These are phyloP conservation scores for Subacronicta megacephala DNA, from an alignment of 2,888 invertebrate genomes.

Conservation along the genomic window DNA sequence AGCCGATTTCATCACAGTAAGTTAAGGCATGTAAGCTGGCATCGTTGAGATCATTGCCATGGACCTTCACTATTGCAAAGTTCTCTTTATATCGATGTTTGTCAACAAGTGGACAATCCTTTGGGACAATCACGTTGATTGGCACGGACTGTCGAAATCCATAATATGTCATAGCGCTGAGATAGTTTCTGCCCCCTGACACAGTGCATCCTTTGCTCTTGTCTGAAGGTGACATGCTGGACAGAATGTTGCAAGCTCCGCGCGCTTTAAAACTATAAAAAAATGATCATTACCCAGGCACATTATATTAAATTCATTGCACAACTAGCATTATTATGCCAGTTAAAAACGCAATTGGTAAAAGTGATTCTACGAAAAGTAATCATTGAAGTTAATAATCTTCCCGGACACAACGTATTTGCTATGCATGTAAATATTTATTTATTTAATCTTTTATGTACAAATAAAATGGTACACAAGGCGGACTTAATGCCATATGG, in stretches of 20 bases:
- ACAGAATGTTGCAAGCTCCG: constrained; percentile 67
- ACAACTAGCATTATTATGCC: too few species aligned
- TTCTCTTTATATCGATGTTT: constrained; percentile 67
- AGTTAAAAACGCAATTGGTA: too few species aligned
- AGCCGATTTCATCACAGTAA: constrained; percentile 67
- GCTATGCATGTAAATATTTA: too few species aligned
- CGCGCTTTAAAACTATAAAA: constrained; percentile 69
- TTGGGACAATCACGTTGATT: constrained; percentile 68
- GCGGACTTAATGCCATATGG: too few species aligned
- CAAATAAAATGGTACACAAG: too few species aligned
- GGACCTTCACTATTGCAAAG: constrained; percentile 68
- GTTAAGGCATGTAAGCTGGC: constrained; percentile 68
- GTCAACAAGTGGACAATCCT: constrained; percentile 65
- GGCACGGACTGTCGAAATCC: constrained; percentile 68
- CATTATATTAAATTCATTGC: too few species aligned
- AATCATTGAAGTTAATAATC: too few species aligned
- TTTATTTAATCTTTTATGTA: too few species aligned
- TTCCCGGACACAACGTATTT: too few species aligned
- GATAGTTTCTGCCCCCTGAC: constrained; percentile 69
- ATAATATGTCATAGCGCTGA: constrained; percentile 68
- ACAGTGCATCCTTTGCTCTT: constrained; percentile 68
- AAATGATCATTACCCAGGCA: not conserved
- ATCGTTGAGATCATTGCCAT: constrained; percentile 66
- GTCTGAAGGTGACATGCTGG: constrained; percentile 59
- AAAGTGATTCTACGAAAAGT: too few species aligned